A percentile compares a stretch with the other conserved stretches of the same genome.
Evolutionary conservation across 2,113 vertebrate species (phyloP).

Genomic region (Marmota monax): DNA sequence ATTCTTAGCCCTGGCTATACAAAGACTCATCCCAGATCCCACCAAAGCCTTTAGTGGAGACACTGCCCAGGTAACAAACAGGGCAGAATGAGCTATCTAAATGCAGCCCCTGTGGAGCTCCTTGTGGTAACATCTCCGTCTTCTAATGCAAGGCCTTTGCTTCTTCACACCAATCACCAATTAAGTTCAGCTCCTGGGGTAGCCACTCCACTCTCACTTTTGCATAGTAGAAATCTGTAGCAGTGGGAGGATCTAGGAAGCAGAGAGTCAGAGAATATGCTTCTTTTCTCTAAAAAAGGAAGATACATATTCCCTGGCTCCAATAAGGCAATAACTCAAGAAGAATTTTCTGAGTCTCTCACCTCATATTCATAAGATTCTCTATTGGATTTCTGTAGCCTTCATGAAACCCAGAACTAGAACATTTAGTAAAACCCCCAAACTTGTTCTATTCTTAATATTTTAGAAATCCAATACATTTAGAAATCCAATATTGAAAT

Average conservation of each 20-base stretch:
- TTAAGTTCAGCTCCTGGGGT: neutral
- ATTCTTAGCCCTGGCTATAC: neutral
- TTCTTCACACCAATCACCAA: neutral
- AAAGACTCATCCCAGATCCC: neutral
- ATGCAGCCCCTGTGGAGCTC: neutral
- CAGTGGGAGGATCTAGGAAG: neutral
- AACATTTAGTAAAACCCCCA: constrained; percentile 15
- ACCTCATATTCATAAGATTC: neutral
- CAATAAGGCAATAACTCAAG: neutral
- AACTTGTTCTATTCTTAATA: neutral
- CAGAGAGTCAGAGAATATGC: neutral
- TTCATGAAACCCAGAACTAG: constrained; percentile 15
- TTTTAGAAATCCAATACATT: neutral
- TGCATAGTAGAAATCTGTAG: neutral
- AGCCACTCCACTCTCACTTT: neutral
- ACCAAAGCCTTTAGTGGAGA: neutral
- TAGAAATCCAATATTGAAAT: neutral
- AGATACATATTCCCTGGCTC: neutral
- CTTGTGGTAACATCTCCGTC: neutral
- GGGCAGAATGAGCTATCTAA: neutral
- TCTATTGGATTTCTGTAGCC: neutral
- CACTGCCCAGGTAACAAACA: neutral
- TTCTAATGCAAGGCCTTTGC: neutral
- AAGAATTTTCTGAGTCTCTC: neutral
- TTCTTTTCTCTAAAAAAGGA: constrained; percentile 31